Base-by-base conservation (phyloP, 92 coral and sea anemone genomes). In the Porites evermanni region DNA sequence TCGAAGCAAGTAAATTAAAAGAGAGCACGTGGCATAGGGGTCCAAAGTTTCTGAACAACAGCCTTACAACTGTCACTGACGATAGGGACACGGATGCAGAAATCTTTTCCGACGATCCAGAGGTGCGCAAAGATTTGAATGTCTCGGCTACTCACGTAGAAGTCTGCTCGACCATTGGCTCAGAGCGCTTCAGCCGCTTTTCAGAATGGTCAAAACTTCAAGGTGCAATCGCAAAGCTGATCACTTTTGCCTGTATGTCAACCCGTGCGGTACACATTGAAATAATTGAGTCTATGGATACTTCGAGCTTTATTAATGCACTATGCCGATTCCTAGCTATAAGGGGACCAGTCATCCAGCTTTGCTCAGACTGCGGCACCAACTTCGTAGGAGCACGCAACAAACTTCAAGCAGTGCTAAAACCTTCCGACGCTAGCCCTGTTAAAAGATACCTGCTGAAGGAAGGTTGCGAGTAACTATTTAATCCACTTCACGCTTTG, bases 11-110 rank as follows among this genome's bases (percentile, higher is more conserved):
- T 52, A 44, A 90, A 63, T 81, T 90, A 8, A 63, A 56, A 59
- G 80, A 86, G 12, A 85, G 90, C 67, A 60, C 67, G 50, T 90
- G 93, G 93, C 83, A 71, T 53, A 64, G 71, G 38, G 87, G 93
- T 1, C 90, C 90, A 9, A 77, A 75, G 88, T 86, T 86, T 50
- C 90, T 85, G 47, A 53, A 75, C 79, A 79, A 67, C 26, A 70
- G 75, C 68, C 63, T 70, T 67, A 18, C 32, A 19, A 83, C 79
- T 18, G 13, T 9, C 60, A 70, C 47, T 9, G 72, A 72, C 17
- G 29, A 83, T 2, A 56, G 32, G 11, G 19, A 71, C 51, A 24
- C 79, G 12, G 78, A 71, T 7, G 79, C 74, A 19, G 87, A 44
- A 71, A 44, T 64, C 17, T 75, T 18, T 38, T 65, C 64, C 2